Evolutionary conservation across 2,113 vertebrate species (phyloP).

Genomic region (Gobius niger): DNA sequence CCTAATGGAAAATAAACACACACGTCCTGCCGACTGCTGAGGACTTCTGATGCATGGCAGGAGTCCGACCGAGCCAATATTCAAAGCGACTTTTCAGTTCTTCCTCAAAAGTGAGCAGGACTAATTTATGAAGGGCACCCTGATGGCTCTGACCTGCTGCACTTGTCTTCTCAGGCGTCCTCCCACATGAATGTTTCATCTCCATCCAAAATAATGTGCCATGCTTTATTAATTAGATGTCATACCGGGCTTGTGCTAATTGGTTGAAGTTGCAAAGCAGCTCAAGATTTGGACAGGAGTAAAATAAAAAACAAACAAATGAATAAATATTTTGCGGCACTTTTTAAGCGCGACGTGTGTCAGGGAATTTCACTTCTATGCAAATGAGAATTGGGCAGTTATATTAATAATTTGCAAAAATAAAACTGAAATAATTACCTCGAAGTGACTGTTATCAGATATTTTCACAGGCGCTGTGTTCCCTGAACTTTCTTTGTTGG

Average conservation of each 20-base stretch:
- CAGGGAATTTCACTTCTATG: too few species aligned
- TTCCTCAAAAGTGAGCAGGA: constrained; percentile 19
- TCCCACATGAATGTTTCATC: constrained; percentile 62
- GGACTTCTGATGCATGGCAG: constrained; percentile 35
- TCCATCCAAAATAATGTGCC: constrained; percentile 57
- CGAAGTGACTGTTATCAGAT: too few species aligned
- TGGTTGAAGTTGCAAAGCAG: constrained; percentile 32
- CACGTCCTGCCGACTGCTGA: constrained; percentile 47
- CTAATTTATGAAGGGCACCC: constrained; percentile 49
- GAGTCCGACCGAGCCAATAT: constrained; percentile 30
- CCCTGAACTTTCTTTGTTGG: too few species aligned
- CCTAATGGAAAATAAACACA: constrained; percentile 70
- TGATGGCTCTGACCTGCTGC: constrained; percentile 29
- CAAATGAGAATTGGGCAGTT: too few species aligned
- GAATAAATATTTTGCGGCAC: neutral
- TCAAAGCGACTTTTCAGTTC: constrained; percentile 49
- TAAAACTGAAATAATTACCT: too few species aligned
- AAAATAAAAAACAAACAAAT: neutral
- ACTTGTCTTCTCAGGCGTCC: constrained; percentile 41
- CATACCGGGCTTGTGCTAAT: constrained; percentile 58
- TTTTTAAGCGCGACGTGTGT: too few species aligned
- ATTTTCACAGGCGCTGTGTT: too few species aligned
- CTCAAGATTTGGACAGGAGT: constrained; percentile 10
- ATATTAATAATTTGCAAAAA: too few species aligned
- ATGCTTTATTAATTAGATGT: constrained; percentile 66